phyloP scores from a whole-genome alignment of 1,140 invertebrate genomes.

The Ceratosolen fusciceps region DNA sequence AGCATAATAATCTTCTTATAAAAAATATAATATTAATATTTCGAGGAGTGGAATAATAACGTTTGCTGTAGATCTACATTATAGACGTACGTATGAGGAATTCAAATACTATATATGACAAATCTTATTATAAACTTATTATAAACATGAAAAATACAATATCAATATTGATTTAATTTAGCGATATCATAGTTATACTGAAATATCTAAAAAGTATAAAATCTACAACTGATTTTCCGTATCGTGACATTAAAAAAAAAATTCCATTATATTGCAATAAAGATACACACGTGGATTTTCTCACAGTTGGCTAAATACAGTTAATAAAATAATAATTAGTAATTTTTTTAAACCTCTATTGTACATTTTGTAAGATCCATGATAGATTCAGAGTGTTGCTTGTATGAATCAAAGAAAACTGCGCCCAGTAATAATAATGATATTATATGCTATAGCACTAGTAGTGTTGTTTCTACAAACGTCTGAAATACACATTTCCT shows the following conservation, averaged over 20 bases:
- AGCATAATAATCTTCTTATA: too few relatives aligned
- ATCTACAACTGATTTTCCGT: too few relatives aligned
- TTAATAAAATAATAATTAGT: neutral
- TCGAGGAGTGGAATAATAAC: too few relatives aligned
- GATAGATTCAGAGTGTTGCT: neutral
- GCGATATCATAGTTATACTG: neutral
- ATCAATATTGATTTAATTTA: neutral
- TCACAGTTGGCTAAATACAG: neutral
- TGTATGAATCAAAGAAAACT: neutral
- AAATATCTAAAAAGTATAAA: neutral
- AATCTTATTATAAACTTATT: neutral
- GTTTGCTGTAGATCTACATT: too few relatives aligned
- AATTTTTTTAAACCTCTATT: neutral
- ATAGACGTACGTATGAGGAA: too few relatives aligned
- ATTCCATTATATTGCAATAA: neutral
- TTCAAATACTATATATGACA: too few relatives aligned
- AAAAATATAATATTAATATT: too few relatives aligned
- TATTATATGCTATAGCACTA: too few relatives aligned
- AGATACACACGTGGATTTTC: neutral
- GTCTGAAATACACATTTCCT: neutral
- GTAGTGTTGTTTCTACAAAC: neutral
- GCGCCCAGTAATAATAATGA: neutral
- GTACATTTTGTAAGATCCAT: neutral
- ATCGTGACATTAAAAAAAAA: too few relatives aligned
- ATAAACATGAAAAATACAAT: neutral